These are phyloP conservation scores for Salvelinus fontinalis DNA, from an alignment of 2,113 vertebrate genomes.

Conservation along the genomic window DNA sequence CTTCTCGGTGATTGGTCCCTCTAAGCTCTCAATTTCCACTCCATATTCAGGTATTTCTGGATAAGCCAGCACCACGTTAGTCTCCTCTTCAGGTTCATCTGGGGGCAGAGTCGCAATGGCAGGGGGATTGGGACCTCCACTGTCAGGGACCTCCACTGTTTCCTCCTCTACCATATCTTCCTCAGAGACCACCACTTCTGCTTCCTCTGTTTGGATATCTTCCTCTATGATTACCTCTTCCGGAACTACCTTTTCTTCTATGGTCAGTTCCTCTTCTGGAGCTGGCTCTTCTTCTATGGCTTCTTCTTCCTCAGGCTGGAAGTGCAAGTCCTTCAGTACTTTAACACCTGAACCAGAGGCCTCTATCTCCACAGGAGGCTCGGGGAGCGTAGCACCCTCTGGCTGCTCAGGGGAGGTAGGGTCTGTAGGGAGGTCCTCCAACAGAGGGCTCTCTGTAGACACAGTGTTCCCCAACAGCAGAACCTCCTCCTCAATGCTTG, in stretches of 20 bases:
- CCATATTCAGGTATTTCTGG: constrained; percentile 33
- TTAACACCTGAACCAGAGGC: constrained; percentile 52
- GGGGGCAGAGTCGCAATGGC: constrained; percentile 15
- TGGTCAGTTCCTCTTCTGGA: neutral
- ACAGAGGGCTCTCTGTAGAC: constrained; percentile 3
- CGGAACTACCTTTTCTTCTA: constrained; percentile 1
- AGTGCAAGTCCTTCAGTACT: constrained; percentile 18
- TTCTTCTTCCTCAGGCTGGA: constrained; percentile 33
- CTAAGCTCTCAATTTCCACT: constrained; percentile 10
- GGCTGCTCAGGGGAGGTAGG: constrained; percentile 25
- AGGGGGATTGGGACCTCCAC: neutral
- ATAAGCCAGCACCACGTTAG: neutral
- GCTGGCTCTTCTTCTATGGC: constrained; percentile 20
- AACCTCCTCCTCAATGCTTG: constrained; percentile 62
- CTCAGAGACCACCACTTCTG: neutral
- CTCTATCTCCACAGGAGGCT: constrained; percentile 50
- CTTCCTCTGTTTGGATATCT: neutral
- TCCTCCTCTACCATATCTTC: neutral
- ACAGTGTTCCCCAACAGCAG: constrained; percentile 49
- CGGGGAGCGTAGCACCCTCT: constrained; percentile 29
- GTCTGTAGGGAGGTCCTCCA: constrained; percentile 34
- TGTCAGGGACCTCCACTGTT: constrained; percentile 28
- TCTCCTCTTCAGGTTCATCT: neutral
- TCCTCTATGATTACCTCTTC: constrained; percentile 12
- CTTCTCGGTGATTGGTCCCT: neutral